Evolutionary conservation across 2,888 invertebrate genomes (phyloP).

Genomic region (Aleiodes alternator): DNA sequence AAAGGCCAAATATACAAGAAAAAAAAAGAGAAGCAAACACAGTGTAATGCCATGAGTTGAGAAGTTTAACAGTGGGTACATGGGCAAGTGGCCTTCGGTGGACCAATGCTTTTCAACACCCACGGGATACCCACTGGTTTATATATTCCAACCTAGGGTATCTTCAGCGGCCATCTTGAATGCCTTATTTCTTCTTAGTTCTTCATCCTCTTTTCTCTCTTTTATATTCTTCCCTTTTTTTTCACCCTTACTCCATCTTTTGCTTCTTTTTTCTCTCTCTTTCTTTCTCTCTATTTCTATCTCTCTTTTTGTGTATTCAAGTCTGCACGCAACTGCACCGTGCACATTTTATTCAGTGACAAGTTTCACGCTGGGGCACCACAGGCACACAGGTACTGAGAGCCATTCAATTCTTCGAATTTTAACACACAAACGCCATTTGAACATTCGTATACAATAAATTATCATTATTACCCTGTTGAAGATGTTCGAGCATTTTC

Average conservation of each 20-base stretch:
- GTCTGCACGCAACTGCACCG: constrained; percentile 51
- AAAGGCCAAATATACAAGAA: background rate
- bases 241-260: constrained; percentile 15
- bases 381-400: constrained; percentile 16
- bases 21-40: constrained; percentile 1
- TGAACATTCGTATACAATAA: constrained; percentile 2
- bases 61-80: constrained; percentile 31
- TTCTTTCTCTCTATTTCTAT: background rate
- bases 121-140: constrained; percentile 51
- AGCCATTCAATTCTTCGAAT: constrained; percentile 3
- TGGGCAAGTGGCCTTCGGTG: constrained; percentile 55
- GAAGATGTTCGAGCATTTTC: background rate
- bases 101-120: constrained; percentile 59
- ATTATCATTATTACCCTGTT: constrained; percentile 5
- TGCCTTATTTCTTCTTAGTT: constrained; percentile 54
- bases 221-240: constrained; percentile 36
- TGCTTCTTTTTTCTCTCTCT: background rate
- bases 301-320: background rate
- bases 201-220: constrained; percentile 33
- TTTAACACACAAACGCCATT: constrained; percentile 21
- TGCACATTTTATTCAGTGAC: constrained; percentile 60
- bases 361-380: constrained; percentile 58
- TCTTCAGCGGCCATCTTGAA: constrained; percentile 59
- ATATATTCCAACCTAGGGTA: too few relatives aligned
- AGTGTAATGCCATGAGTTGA: constrained; percentile 18